Conservation (phyloP, 2,113 vertebrate genomes). For the Equus quagga region DNA sequence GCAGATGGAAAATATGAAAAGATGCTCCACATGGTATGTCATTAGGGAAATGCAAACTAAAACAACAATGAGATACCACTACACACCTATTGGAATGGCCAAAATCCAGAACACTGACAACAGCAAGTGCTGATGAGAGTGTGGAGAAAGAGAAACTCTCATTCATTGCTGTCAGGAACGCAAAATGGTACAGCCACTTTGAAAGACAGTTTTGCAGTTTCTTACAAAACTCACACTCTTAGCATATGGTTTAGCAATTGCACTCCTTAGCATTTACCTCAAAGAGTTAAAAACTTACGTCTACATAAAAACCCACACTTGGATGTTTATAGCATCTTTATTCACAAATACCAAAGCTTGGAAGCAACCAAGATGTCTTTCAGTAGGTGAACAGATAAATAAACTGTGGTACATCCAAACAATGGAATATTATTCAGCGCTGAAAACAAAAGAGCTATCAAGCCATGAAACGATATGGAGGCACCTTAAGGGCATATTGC, state of each 20-base stretch:
- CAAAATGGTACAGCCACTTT: neutral
- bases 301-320: neutral
- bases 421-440: neutral
- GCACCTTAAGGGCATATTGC: neutral
- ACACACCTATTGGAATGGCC: neutral
- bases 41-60: neutral
- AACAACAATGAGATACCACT: neutral
- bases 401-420: neutral
- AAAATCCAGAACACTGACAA: neutral
- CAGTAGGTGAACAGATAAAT: neutral
- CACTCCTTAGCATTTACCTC: neutral
- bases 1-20: neutral
- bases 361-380: neutral
- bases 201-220: neutral
- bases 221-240: neutral
- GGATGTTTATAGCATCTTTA: neutral
- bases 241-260: neutral
- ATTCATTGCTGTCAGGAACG: neutral
- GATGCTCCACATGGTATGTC: neutral
- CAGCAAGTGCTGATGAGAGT: neutral
- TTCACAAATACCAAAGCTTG: neutral
- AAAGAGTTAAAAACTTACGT: neutral
- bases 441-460: neutral
- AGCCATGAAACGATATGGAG: neutral
- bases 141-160: neutral